Percentiles rank a stretch among this genome's conserved stretches.
These are phyloP conservation scores for Frankliniella intonsa DNA, from an alignment of 2,888 invertebrate species.

Conservation along the genomic window DNA sequence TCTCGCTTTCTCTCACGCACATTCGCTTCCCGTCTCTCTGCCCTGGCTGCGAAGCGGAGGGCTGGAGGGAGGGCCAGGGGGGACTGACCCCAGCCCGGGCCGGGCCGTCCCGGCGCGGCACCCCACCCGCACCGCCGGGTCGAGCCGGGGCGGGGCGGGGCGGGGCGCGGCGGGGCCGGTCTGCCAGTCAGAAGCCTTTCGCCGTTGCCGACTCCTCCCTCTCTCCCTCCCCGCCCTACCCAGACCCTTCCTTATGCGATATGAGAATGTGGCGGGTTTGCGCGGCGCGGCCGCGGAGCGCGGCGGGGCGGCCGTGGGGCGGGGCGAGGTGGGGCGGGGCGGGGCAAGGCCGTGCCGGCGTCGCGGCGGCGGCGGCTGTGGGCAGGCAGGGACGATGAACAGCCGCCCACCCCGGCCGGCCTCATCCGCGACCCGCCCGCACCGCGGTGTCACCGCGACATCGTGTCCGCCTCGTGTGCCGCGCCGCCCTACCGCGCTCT, in stretches of 20 bases:
- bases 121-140: slow-evolving; percentile 34
- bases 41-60: slow-evolving; percentile 30
- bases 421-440: too few relatives aligned
- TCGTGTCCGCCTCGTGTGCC: not conserved
- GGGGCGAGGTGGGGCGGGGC: too few relatives aligned
- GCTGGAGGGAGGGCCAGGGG: slow-evolving; percentile 9
- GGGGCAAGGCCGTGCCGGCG: too few relatives aligned
- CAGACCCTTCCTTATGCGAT: slow-evolving; percentile 31
- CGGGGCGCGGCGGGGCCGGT: not conserved
- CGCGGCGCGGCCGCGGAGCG: slow-evolving; percentile 34
- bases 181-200: not conserved
- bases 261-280: slow-evolving; percentile 35
- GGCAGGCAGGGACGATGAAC: not conserved
- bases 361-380: too few relatives aligned
- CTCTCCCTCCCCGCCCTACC: slow-evolving; percentile 32
- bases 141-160: too few relatives aligned
- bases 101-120: slow-evolving; percentile 34
- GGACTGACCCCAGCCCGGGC: slow-evolving; percentile 36
- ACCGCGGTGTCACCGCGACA: too few relatives aligned
- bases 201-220: slow-evolving; percentile 30
- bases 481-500: slow-evolving; percentile 24
- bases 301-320: slow-evolving; percentile 33
- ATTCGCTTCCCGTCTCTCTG: slow-evolving; percentile 30
- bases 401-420: too few relatives aligned
- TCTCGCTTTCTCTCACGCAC: slow-evolving; percentile 31